Evolutionary conservation across 2,113 vertebrate species (phyloP).

Genomic region (Polypterus bichir): DNA sequence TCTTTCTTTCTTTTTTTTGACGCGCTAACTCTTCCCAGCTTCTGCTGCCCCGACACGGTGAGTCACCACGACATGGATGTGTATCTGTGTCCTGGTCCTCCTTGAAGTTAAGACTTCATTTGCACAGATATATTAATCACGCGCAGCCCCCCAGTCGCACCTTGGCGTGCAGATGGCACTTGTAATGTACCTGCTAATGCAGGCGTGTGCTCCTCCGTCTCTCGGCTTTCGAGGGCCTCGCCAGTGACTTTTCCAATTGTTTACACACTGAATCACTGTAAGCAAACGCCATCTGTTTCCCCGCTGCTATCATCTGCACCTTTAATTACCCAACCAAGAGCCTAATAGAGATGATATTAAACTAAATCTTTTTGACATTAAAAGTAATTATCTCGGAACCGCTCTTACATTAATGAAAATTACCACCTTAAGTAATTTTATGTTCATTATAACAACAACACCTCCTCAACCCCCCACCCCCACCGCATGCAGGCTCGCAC

Average conservation of each 20-base stretch:
- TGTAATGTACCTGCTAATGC: conserved; percentile 48
- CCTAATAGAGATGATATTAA: conserved; percentile 99
- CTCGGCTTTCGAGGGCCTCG: conserved; percentile 47
- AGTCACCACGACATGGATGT: not conserved
- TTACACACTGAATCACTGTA: conserved; percentile 93
- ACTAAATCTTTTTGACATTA: conserved; percentile 99
- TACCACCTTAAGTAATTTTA: conserved; percentile 32
- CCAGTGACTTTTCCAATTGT: conserved; percentile 73
- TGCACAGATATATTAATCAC: conserved; percentile 6
- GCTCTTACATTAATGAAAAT: conserved; percentile 63
- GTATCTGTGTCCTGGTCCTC: not conserved
- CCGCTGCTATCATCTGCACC: conserved; percentile 84
- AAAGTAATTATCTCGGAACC: conserved; percentile 96
- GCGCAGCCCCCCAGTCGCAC: conserved; percentile 7
- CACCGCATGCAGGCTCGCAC: not conserved
- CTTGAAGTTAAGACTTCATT: conserved; percentile 7
- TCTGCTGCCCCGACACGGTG: not conserved
- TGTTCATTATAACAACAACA: conserved; percentile 19
- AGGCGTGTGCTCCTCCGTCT: conserved; percentile 31
- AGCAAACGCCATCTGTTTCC: conserved; percentile 99
- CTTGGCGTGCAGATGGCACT: conserved; percentile 35
- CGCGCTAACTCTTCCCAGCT: too few relatives aligned
- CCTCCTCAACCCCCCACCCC: not conserved
- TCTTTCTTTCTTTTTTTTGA: too few relatives aligned
- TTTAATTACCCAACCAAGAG: conserved; percentile 97